Evolutionary conservation across 2,888 invertebrate genomes (phyloP).

Genomic region (Drosophila anomelani): DNA sequence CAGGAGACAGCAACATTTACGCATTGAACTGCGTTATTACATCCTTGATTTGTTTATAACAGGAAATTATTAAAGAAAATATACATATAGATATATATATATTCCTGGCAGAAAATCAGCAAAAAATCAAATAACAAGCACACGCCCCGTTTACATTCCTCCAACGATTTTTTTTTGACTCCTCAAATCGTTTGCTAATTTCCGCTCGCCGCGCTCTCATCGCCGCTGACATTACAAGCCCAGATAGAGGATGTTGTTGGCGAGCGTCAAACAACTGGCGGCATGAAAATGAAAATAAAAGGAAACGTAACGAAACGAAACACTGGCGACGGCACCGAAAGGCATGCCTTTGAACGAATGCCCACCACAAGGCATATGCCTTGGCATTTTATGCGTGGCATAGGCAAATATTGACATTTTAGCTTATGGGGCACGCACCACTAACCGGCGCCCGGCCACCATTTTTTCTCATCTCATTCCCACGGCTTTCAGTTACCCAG

Average conservation of each 20-base stretch:
- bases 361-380: conserved; percentile 63
- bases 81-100: conserved; percentile 15
- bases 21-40: conserved; percentile 81
- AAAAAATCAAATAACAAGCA: conserved; percentile 69
- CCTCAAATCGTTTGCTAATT: conserved; percentile 78
- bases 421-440: conserved; percentile 75
- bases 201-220: conserved; percentile 61
- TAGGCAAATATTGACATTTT: conserved; percentile 78
- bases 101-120: conserved; percentile 39
- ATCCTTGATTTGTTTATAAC: conserved; percentile 79
- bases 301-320: conserved; percentile 21
- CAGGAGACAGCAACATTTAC: conserved; percentile 34
- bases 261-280: conserved; percentile 40
- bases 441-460: conserved; percentile 57
- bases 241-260: conserved; percentile 42
- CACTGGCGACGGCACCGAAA: conserved; percentile 10
- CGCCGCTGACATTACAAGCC: conserved; percentile 50
- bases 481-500: conserved; percentile 8
- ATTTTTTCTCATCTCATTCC: conserved; percentile 26
- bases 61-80: conserved; percentile 76
- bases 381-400: conserved; percentile 67
- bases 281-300: conserved; percentile 20
- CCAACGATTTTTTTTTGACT: background rate
- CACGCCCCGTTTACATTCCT: conserved; percentile 47
- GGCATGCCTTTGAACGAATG: conserved; percentile 61